Evolutionary conservation across 92 coral and sea anemone species (phyloP), one percentile per base, ranked within the genome.

Genomic region (Palythoa grandis): DNA sequence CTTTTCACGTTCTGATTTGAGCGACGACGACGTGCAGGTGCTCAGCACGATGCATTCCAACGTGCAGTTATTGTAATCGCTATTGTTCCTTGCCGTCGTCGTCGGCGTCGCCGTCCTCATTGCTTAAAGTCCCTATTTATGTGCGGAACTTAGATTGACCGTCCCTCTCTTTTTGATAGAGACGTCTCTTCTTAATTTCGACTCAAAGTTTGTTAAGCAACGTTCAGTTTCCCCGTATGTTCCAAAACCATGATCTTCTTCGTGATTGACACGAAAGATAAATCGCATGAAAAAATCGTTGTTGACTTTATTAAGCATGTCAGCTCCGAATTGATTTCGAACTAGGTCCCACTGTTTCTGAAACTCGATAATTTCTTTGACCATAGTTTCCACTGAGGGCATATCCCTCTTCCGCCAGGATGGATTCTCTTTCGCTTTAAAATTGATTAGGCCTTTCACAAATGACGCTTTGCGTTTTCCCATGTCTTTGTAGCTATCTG

Each of bases 171-270:
- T 93, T 88, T 91, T 74, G 35, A 84, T 24, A 11, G 91, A 88
- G 52, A 88, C 61, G 7, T 77, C n/a, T 77, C 77, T 53, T 37
- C 16, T 65, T 52, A 70, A 35, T 68, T 68, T 37, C 9, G n/a
- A 58, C 20, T 7, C 54, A 11, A 16, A 11, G 53, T 19, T 22
- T 69, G 61, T 63, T 23, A 93, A 87, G 68, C 86, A 83, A 24
- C 14, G 78, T 73, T 87, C 90, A 65, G 87, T 78, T 48, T 88
- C 93, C 56, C 82, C 78, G 3, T 61, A 12, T n/a, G 90, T 86
- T 6, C 68, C n/a, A 11, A 86, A 70, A 20, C 97, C 97, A 78
- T 93, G 95, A 1, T 77, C 98, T 82, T 95, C 98, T n/a, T 87
- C 97, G 19, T 22, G n/a, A 78, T 92, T 95, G 22, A 90, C 76